These are phyloP conservation scores for Varroa destructor DNA, from an alignment of 1,140 invertebrate genomes.

Conservation along the genomic window DNA sequence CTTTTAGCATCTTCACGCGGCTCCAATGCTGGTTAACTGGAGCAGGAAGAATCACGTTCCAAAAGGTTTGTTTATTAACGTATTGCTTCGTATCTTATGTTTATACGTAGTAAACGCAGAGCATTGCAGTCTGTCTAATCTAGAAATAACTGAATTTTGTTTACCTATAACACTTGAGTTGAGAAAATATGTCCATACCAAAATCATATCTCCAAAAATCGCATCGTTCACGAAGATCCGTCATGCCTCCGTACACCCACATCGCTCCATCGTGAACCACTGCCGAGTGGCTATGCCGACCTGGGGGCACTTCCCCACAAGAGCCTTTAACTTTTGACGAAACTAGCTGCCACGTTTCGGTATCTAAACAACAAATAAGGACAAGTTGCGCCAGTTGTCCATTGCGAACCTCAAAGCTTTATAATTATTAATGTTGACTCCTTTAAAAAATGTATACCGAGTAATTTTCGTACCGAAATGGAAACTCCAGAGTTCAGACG, in stretches of 20 bases:
- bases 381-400: not conserved
- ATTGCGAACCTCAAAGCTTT: too few species aligned
- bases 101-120: too few species aligned
- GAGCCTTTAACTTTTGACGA: slow-evolving; percentile 31
- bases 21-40: slow-evolving; percentile 24
- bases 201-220: slow-evolving; percentile 76
- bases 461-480: slow-evolving; percentile 54
- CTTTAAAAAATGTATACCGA: not conserved
- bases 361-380: slow-evolving; percentile 35
- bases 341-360: slow-evolving; percentile 41
- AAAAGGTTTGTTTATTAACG: not conserved
- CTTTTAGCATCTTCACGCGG: slow-evolving; percentile 11
- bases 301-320: slow-evolving; percentile 46
- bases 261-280: slow-evolving; percentile 61
- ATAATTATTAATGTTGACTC: too few species aligned
- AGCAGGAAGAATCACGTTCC: slow-evolving; percentile 41
- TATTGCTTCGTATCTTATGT: too few species aligned
- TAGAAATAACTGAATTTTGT: slow-evolving; percentile 28
- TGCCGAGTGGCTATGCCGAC: slow-evolving; percentile 68
- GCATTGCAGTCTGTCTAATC: not conserved
- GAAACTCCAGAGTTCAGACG: slow-evolving; percentile 71
- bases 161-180: not conserved
- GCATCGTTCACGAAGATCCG: slow-evolving; percentile 59
- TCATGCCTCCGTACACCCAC: slow-evolving; percentile 80
- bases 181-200: slow-evolving; percentile 38